These are phyloP conservation scores for Zophobas atratus DNA, from an alignment of 1,140 invertebrate species.

Conservation along the genomic window DNA sequence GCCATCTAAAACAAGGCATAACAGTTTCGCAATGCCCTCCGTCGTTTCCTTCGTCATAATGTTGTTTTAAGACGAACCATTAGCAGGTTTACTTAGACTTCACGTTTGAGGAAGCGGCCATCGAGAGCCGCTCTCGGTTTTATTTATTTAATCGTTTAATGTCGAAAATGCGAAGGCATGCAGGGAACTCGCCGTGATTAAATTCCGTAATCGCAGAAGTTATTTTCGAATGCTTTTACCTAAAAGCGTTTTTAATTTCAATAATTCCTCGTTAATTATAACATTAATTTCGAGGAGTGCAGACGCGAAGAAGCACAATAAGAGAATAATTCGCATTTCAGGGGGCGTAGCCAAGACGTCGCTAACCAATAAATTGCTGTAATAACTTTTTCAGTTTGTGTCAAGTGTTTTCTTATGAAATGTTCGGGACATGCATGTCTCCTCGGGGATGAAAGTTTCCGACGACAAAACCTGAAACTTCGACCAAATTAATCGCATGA, in stretches of 20 bases:
- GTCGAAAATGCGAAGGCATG: slow-evolving; percentile 13
- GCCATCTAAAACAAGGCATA: slow-evolving; percentile 35
- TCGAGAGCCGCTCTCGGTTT: slow-evolving; percentile 13
- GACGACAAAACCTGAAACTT: slow-evolving; percentile 21
- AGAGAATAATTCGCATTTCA: slow-evolving; percentile 1
- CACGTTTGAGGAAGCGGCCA: slow-evolving; percentile 24
- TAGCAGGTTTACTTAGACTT: slow-evolving; percentile 31
- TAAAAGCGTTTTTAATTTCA: slow-evolving; percentile 13
- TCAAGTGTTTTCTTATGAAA: slow-evolving; percentile 22
- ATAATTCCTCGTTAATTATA: slow-evolving; percentile 20
- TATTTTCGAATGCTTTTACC: slow-evolving; percentile 12
- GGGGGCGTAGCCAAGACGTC: neutral
- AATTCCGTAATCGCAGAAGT: slow-evolving; percentile 32
- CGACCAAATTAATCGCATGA: slow-evolving; percentile 23
- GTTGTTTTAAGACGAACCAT: slow-evolving; percentile 34
- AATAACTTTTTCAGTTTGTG: slow-evolving; percentile 20
- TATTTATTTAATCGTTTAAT: slow-evolving; percentile 39
- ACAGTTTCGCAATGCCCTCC: slow-evolving; percentile 20
- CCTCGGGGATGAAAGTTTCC: slow-evolving; percentile 27
- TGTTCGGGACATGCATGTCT: slow-evolving; percentile 18
- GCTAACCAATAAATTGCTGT: slow-evolving; percentile 4
- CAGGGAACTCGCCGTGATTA: slow-evolving; percentile 8
- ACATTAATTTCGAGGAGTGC: neutral
- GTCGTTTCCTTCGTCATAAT: slow-evolving; percentile 35
- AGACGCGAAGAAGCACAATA: neutral